Conservation (phyloP, 2,113 vertebrate genomes). For the Thermophis baileyi region DNA sequence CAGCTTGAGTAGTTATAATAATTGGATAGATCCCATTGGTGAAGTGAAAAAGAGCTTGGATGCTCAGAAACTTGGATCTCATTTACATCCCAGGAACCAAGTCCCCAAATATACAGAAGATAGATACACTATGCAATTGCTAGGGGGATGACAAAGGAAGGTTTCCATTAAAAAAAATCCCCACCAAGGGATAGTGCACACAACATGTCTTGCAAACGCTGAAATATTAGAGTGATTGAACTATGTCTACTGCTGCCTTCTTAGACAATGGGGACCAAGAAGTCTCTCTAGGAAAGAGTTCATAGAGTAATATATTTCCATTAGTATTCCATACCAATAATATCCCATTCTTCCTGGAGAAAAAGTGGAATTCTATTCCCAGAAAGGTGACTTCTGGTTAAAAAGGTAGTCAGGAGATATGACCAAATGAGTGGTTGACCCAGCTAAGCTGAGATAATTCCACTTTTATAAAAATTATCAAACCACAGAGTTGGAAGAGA, state of each 20-base stretch:
- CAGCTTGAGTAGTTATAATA: constrained; percentile 35
- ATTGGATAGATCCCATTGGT: constrained; percentile 37
- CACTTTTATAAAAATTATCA: too few relatives aligned
- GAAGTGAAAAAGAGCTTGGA: neutral
- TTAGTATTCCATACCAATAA: too few relatives aligned
- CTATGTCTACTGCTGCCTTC: neutral
- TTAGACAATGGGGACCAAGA: too few relatives aligned
- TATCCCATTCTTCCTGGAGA: neutral
- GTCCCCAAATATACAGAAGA: fast-evolving
- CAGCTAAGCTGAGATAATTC: too few relatives aligned
- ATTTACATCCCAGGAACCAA: neutral
- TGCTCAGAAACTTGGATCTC: neutral
- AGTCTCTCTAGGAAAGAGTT: neutral
- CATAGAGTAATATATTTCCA: neutral
- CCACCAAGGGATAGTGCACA: neutral
- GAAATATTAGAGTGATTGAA: neutral
- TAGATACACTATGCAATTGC: neutral
- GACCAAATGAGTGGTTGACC: too few relatives aligned
- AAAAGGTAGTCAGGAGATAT: too few relatives aligned
- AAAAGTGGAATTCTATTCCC: neutral
- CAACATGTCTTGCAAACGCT: neutral
- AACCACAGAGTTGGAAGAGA: too few relatives aligned
- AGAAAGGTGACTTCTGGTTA: neutral
- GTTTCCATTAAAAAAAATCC: neutral
- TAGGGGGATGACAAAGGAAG: neutral